Conservation (phyloP, 2,888 invertebrate species). For the Micoletzkya japonica region DNA sequence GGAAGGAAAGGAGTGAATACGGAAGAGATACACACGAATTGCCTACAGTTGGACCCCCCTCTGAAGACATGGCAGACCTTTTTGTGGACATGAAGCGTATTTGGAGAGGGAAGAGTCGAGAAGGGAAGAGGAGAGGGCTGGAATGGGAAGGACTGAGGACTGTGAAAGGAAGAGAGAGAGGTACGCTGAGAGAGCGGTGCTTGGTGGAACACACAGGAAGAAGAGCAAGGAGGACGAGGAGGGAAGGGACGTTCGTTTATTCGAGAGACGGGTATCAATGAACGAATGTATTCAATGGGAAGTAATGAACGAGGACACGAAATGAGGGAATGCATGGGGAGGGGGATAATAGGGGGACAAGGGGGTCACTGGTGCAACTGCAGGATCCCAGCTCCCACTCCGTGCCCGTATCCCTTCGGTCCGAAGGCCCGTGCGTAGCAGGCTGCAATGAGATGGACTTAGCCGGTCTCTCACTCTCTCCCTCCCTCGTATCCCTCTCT, state of each 20-base stretch:
- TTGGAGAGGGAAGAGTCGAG: too few relatives aligned
- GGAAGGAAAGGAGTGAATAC: not conserved
- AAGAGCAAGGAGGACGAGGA: conserved; percentile 3
- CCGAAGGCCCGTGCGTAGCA: conserved; percentile 67
- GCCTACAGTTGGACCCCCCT: too few relatives aligned
- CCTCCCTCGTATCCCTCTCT: too few relatives aligned
- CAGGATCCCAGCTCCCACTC: conserved; percentile 64
- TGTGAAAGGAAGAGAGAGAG: not conserved
- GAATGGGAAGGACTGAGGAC: too few relatives aligned
- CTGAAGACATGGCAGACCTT: too few relatives aligned
- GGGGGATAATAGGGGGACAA: not conserved
- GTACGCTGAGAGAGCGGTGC: not conserved
- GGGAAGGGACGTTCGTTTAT: not conserved
- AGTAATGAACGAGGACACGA: too few relatives aligned
- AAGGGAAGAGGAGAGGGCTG: too few relatives aligned
- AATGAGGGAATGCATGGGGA: too few relatives aligned
- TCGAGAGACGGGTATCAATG: not conserved
- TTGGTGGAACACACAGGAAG: not conserved
- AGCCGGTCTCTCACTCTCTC: not conserved
- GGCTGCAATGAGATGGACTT: conserved; percentile 26
- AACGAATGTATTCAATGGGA: too few relatives aligned
- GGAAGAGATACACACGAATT: too few relatives aligned
- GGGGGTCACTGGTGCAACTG: conserved; percentile 39
- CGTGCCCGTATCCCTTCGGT: conserved; percentile 66
- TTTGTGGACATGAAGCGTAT: too few relatives aligned